Base-by-base conservation (phyloP, 1,140 invertebrate species). In the Heliconius congener region DNA sequence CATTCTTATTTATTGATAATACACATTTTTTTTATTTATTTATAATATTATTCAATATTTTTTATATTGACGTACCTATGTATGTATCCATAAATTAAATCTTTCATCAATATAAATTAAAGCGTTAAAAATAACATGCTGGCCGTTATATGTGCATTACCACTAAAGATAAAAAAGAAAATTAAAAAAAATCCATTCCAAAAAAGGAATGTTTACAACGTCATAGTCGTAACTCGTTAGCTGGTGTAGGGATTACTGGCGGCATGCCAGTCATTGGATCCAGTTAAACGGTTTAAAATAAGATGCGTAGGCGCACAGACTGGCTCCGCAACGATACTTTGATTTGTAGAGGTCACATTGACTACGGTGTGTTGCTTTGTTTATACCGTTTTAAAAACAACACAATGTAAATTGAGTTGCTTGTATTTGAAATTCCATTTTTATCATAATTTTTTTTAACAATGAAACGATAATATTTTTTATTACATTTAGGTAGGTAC, bases 121-220 rank as follows among this genome's bases (percentile, higher is more conserved):
- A 27, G 8, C 57, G 3, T 27, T 66, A 66, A 66, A 66, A 66
- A 76, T 39, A 39, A 76, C 70, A 71, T 71, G 27, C 71, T 16
- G 60, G 23, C 66, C 37, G 60, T 76, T 76, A 76, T 39, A 39
- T 39, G 57, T 60, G 74, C 8, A 34, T 57, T 76, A 46, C 19
- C 42, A 23, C 42, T 46, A 39, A 76, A 73, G 73, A 37, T 79
- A 79, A 74, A 76, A 46, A 9, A 76, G 27, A 75, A 71, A 76
- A 76, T 23, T 19, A 71, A 46, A 9, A 76, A 50, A 76, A 76
- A 76, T 18, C n/a, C 73, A 82, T 82, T 77, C 84, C 84, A 90
- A 66, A 88, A 88, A 89, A 85, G 88, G 89, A 88, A 91, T 90
- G 86, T 91, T 90, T 87, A 90, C 87, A 78, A 80, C 83, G 81